Conservation (phyloP, 2,113 vertebrate genomes). For the Pollachius pollachius region DNA sequence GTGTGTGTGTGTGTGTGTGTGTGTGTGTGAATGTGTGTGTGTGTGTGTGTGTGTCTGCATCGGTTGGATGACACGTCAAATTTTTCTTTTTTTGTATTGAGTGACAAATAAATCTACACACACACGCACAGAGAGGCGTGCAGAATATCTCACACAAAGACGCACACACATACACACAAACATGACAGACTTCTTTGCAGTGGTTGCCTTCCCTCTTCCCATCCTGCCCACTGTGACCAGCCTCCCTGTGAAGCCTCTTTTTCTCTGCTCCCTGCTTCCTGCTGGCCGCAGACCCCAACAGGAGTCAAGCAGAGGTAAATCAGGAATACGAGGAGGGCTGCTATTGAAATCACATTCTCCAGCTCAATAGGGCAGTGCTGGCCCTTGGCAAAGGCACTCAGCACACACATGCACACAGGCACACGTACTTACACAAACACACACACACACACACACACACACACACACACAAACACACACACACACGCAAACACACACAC, state of each 20-base stretch:
- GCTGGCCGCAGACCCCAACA: neutral
- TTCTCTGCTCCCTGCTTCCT: neutral
- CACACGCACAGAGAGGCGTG: neutral
- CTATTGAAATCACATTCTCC: slow-evolving; percentile 45
- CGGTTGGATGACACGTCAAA: neutral
- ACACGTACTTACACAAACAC: slow-evolving; percentile 6
- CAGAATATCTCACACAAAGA: neutral
- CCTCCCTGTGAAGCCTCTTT: neutral
- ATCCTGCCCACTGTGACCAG: neutral
- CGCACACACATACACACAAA: neutral
- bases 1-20: no score
- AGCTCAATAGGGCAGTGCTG: slow-evolving; percentile 38
- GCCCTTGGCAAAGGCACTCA: slow-evolving; percentile 30
- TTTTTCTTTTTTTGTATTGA: neutral
- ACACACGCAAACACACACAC: slow-evolving; percentile 13
- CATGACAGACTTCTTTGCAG: neutral
- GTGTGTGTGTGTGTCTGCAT: neutral
- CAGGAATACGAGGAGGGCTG: slow-evolving; percentile 9
- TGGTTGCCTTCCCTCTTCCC: neutral
- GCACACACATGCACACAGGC: neutral
- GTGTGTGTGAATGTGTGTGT: neutral
- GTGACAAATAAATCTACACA: neutral
- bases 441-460: slow-evolving; percentile 3
- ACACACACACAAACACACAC: slow-evolving; percentile 14
- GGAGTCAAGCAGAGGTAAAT: neutral